Evolutionary conservation across 2,888 invertebrate species (phyloP).

Genomic region (Caenorhabditis uteleia): DNA sequence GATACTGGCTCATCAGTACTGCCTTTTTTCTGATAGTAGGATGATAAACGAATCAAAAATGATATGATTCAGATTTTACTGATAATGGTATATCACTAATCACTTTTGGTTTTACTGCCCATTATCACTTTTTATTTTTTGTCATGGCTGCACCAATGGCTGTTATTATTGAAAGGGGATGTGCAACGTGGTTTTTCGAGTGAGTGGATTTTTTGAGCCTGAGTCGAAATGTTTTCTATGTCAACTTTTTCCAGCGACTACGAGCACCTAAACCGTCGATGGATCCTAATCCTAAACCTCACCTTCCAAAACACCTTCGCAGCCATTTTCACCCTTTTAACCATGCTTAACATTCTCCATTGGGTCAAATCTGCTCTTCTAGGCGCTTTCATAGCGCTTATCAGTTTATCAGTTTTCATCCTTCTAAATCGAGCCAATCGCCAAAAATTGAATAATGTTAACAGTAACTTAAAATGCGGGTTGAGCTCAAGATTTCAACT

Average conservation of each 20-base stretch:
- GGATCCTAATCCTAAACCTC: constrained; percentile 8
- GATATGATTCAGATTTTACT: neutral
- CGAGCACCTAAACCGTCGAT: constrained; percentile 12
- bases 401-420: too few species aligned
- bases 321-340: constrained; percentile 3
- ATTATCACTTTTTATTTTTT: constrained; percentile 22
- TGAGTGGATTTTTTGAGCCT: constrained; percentile 8
- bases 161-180: constrained; percentile 13
- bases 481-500: constrained; percentile 30
- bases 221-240: too few species aligned
- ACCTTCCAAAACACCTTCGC: constrained; percentile 12
- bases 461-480: constrained; percentile 16
- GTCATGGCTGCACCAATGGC: constrained; percentile 19
- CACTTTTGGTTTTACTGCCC: constrained; percentile 8
- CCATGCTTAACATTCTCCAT: constrained; percentile 10
- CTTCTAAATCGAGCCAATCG: too few species aligned
- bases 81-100: constrained; percentile 3
- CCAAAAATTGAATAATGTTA: too few species aligned
- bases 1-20: constrained; percentile 10
- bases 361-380: constrained; percentile 10
- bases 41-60: neutral
- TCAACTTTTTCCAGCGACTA: constrained; percentile 32
- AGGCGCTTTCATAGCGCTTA: constrained; percentile 1
- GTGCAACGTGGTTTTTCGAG: constrained; percentile 22
- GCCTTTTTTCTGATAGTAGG: constrained; percentile 10